Base-by-base conservation (phyloP, 2,888 invertebrate genomes). In the Noctua janthina region DNA sequence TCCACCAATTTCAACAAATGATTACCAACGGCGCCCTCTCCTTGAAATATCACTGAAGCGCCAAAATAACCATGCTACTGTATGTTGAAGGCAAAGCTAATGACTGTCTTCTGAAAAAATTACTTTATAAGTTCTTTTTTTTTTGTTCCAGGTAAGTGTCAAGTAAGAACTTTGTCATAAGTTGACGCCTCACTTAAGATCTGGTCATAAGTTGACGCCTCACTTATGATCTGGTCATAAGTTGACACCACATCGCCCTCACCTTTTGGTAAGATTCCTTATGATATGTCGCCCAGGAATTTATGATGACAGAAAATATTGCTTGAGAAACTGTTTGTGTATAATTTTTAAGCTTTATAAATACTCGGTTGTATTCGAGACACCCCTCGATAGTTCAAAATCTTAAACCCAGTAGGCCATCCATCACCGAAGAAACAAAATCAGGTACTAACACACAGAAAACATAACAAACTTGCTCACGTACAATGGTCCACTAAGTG, bases 81-180 rank as follows among this genome's bases (percentile, higher is more conserved):
- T 39, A 35, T 77, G 68, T 39, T 11, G 1, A 11, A 56, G 4
- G 17, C 35, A 56, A 56, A 23, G 17, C 10, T 46, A 23, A 64
- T 46, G 5, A 20, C 10, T 62, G 23, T 6, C 13, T 13, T 67
- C 56, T 43, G 13, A 39, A 69, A 13, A 43, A 43, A 56, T 3
- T 10, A 43, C 10, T 43, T 46, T 70, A 64, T 83, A 67, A 75
- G 20, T 64, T 23, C 0, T 71, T 64, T 75, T 75, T 73, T 17
- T 80, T 2, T 79, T 56, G 1, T 75, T 88, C 76, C 89, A 89
- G 89, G 89, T 89, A 89, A 89, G 89, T 89, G 69, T n/a, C 68
- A 49, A 49, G n/a, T 71, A 46, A 49, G 6, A 67, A 51, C 1
- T 46, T 5, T 11, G 6, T 59, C 35, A 35, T 51, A 17, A 51